phyloP scores from a whole-genome alignment of 2,797 vertebrate genomes.

The Nyctibius grandis region DNA sequence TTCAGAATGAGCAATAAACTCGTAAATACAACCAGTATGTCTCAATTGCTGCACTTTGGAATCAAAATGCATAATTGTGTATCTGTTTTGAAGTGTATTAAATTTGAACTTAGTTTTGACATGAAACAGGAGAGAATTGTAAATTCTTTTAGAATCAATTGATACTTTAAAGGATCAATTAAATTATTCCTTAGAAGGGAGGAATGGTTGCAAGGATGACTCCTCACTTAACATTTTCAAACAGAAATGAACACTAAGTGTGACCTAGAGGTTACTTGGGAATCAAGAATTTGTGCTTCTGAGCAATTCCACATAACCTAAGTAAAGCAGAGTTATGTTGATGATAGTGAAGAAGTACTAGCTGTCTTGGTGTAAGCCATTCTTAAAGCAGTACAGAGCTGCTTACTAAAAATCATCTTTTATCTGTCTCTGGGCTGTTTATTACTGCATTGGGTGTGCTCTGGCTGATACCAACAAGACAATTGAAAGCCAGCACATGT shows the following conservation, averaged over 20 bases:
- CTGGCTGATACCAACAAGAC: neutral
- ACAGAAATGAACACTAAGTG: neutral
- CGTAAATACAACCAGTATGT: neutral
- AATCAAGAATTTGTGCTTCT: neutral
- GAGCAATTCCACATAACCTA: neutral
- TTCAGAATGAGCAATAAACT: neutral
- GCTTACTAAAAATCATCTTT: neutral
- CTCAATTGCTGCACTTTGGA: neutral
- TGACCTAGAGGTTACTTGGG: neutral
- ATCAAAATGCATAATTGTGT: neutral
- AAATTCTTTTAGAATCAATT: neutral
- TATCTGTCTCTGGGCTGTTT: neutral
- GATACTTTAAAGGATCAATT: neutral
- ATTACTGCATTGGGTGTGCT: neutral
- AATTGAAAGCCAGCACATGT: neutral
- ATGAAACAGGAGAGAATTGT: neutral
- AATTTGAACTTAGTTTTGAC: neutral
- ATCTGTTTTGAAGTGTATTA: neutral
- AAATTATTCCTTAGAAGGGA: neutral
- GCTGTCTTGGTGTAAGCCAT: neutral
- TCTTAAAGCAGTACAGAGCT: neutral
- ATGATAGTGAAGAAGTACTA: neutral
- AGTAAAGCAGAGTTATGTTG: neutral
- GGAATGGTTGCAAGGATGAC: neutral
- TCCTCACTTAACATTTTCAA: neutral